Evolutionary conservation across 1,140 invertebrate genomes (phyloP).

Genomic region (Mycetomoellerius zeteki): DNA sequence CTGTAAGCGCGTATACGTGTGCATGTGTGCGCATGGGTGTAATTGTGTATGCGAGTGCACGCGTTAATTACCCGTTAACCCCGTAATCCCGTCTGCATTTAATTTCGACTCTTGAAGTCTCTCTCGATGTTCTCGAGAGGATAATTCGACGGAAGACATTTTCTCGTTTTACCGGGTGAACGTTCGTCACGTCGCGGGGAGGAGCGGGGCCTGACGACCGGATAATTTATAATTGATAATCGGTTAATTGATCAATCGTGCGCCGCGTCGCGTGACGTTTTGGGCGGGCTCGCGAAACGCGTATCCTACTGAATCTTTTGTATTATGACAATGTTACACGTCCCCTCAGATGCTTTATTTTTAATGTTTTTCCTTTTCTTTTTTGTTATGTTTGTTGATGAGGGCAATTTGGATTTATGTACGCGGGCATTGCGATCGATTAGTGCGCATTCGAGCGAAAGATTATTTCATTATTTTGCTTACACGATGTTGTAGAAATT

Average conservation of each 20-base stretch:
- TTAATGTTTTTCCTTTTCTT: slow-evolving; percentile 36
- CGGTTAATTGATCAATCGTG: slow-evolving; percentile 57
- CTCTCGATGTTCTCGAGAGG: slow-evolving; percentile 48
- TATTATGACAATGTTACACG: slow-evolving; percentile 32
- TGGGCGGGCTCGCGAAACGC: slow-evolving; percentile 24
- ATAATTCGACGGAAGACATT: slow-evolving; percentile 42
- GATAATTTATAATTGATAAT: slow-evolving; percentile 50
- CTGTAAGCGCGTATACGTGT: slow-evolving; percentile 46
- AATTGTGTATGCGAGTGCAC: slow-evolving; percentile 65
- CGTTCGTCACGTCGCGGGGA: slow-evolving; percentile 64
- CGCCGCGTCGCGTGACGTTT: slow-evolving; percentile 54
- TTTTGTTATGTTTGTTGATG: slow-evolving; percentile 39
- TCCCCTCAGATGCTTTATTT: slow-evolving; percentile 30
- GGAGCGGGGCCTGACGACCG: slow-evolving; percentile 17
- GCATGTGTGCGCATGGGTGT: slow-evolving; percentile 52
- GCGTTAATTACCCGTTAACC: slow-evolving; percentile 67
- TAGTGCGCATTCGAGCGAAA: slow-evolving; percentile 27
- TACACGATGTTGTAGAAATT: slow-evolving; percentile 21
- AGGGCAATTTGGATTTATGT: slow-evolving; percentile 34
- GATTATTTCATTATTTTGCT: slow-evolving; percentile 38
- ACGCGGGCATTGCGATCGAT: slow-evolving; percentile 45
- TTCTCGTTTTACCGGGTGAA: slow-evolving; percentile 69
- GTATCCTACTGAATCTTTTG: slow-evolving; percentile 51
- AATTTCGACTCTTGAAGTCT: slow-evolving; percentile 70
- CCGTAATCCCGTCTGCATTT: slow-evolving; percentile 79